phyloP scores from a whole-genome alignment of 2,888 invertebrate genomes.

The Dusona sp. region DNA sequence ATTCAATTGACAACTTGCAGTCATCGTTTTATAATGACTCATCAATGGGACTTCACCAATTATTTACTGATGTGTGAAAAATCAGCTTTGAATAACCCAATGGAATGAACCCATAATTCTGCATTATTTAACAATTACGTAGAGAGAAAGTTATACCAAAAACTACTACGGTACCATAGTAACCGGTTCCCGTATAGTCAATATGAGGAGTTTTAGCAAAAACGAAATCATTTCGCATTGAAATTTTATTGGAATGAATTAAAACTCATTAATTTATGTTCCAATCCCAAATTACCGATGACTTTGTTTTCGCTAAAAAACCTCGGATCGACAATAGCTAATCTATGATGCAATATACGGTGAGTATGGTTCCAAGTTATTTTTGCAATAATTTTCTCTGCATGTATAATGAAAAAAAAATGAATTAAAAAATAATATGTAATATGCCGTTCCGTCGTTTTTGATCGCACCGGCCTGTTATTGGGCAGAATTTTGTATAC shows the following conservation, averaged over 20 bases:
- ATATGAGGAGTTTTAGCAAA: background rate
- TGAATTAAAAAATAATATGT: background rate
- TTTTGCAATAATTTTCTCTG: background rate
- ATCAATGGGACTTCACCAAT: no score
- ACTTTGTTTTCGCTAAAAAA: background rate
- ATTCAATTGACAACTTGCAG: background rate
- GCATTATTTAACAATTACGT: background rate
- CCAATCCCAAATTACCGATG: background rate
- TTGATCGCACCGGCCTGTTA: background rate
- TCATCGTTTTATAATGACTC: background rate
- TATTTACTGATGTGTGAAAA: no score
- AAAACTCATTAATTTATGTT: background rate
- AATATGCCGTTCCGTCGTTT: background rate
- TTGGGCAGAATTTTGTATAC: conserved; percentile 22
- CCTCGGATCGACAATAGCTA: no score
- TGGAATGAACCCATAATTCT: background rate
- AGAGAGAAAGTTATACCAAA: background rate
- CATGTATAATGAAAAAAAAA: background rate
- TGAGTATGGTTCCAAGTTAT: background rate
- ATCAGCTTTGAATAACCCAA: background rate
- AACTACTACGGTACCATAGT: background rate
- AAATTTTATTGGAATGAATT: background rate
- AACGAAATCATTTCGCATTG: background rate
- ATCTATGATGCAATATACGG: background rate
- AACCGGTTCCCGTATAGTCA: background rate